Conservation (phyloP, 2,888 invertebrate genomes). For the Patella depressa region DNA sequence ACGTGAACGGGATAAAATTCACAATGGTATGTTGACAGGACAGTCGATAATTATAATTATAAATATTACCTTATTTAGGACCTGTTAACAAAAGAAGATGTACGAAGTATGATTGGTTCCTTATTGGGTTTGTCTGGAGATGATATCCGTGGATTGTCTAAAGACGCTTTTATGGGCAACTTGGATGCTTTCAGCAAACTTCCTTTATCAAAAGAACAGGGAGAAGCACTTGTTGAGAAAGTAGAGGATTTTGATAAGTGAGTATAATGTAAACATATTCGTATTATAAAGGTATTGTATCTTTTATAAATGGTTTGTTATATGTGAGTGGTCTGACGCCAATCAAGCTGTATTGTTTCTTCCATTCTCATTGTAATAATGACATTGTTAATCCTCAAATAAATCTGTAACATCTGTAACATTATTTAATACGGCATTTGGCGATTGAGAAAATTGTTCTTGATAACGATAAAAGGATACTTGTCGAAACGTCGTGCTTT, state of each 20-base stretch:
- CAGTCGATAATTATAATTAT: too few species aligned
- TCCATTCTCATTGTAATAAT: too few species aligned
- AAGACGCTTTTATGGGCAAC: constrained; percentile 31
- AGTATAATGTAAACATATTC: constrained; percentile 10
- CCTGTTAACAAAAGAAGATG: neutral
- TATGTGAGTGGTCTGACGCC: neutral
- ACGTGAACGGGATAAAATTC: too few species aligned
- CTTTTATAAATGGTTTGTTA: neutral
- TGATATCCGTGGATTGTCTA: neutral
- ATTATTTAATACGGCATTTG: too few species aligned
- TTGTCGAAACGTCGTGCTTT: too few species aligned
- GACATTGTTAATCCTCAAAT: too few species aligned
- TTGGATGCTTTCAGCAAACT: constrained; percentile 28
- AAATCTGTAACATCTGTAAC: too few species aligned
- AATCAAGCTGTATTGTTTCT: too few species aligned
- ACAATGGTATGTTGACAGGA: too few species aligned
- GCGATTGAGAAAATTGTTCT: too few species aligned
- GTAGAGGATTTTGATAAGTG: constrained; percentile 31
- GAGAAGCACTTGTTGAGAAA: constrained; percentile 28
- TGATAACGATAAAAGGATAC: too few species aligned
- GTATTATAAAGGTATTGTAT: neutral
- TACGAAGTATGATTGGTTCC: neutral
- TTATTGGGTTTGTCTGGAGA: neutral
- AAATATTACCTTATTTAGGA: neutral
- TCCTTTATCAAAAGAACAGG: constrained; percentile 30